These are phyloP conservation scores for Caenorhabditis sulstoni DNA, from an alignment of 2,888 invertebrate genomes.

Conservation along the genomic window DNA sequence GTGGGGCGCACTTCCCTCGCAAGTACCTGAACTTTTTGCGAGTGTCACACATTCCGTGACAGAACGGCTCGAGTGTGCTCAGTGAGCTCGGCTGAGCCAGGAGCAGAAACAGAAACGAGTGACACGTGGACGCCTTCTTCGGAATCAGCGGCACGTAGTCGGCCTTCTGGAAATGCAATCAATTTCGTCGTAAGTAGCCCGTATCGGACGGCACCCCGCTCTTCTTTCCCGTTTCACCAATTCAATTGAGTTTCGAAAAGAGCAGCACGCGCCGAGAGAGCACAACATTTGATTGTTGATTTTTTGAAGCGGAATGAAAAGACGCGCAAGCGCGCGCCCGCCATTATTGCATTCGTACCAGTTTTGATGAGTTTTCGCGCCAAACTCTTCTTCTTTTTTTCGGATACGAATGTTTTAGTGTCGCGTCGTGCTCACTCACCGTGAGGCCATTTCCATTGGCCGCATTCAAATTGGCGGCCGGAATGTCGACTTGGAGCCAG, in stretches of 20 bases:
- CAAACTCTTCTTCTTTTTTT: not conserved
- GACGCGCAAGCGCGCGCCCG: too few relatives aligned
- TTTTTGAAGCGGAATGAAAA: slow-evolving; percentile 48
- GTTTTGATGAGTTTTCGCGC: slow-evolving; percentile 59
- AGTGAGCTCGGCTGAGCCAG: slow-evolving; percentile 55
- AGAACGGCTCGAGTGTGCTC: slow-evolving; percentile 28
- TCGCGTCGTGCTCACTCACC: slow-evolving; percentile 58
- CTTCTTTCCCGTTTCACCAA: not conserved
- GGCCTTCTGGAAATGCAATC: slow-evolving; percentile 59
- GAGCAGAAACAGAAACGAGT: slow-evolving; percentile 59
- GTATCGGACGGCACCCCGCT: slow-evolving; percentile 2
- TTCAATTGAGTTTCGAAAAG: slow-evolving; percentile 17
- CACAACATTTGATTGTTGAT: slow-evolving; percentile 40
- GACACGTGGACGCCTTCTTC: slow-evolving; percentile 61
- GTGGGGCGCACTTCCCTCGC: not conserved
- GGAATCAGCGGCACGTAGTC: slow-evolving; percentile 58
- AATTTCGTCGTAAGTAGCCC: slow-evolving; percentile 19
- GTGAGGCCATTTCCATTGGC: slow-evolving; percentile 66
- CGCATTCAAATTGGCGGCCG: slow-evolving; percentile 70
- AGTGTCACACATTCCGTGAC: slow-evolving; percentile 55
- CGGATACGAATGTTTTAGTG: too few relatives aligned
- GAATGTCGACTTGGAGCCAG: slow-evolving; percentile 76
- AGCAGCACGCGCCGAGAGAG: not conserved
- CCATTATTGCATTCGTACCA: slow-evolving; percentile 58
- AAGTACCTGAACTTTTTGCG: slow-evolving; percentile 63